Percentiles rank a stretch among this genome's conserved stretches.
These are phyloP conservation scores for human (Homo sapiens) DNA, from an alignment of 2,113 vertebrate genomes.

Conservation along the genomic window DNA sequence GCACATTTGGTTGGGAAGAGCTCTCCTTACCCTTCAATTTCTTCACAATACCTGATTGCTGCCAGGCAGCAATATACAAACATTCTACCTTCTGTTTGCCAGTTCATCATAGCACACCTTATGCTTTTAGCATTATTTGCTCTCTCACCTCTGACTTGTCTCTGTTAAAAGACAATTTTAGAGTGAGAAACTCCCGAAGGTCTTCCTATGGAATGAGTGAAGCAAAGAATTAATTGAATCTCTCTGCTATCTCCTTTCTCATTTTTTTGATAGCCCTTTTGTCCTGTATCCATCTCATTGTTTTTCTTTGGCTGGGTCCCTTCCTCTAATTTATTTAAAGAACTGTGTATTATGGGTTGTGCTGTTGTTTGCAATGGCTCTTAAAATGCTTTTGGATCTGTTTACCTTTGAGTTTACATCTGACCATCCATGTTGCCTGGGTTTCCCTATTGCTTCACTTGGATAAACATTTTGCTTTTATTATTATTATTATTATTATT, in stretches of 20 bases:
- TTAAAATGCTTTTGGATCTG: neutral
- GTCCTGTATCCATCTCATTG: conserved; percentile 29
- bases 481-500: neutral
- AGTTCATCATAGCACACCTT: conserved; percentile 56
- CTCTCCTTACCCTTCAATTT: neutral
- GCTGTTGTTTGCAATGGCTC: conserved; percentile 42
- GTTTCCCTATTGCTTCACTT: neutral
- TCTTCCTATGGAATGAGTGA: conserved; percentile 35
- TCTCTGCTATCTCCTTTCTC: conserved; percentile 49
- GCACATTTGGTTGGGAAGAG: neutral
- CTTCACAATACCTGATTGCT: neutral
- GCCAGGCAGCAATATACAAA: conserved; percentile 6
- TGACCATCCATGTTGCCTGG: neutral
- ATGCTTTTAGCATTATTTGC: conserved; percentile 59
- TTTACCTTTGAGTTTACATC: neutral
- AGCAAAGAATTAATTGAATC: conserved; percentile 65
- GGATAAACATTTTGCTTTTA: neutral
- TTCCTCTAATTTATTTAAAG: conserved; percentile 60
- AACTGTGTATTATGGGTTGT: conserved; percentile 11
- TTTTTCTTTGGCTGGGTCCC: neutral
- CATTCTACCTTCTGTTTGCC: neutral
- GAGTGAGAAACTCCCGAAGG: conserved; percentile 53
- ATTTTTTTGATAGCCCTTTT: conserved; percentile 56
- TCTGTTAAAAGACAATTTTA: conserved; percentile 57
- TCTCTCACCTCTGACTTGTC: conserved; percentile 51